phyloP scores from a whole-genome alignment of 2,113 vertebrate genomes.

The Condylura cristata region DNA sequence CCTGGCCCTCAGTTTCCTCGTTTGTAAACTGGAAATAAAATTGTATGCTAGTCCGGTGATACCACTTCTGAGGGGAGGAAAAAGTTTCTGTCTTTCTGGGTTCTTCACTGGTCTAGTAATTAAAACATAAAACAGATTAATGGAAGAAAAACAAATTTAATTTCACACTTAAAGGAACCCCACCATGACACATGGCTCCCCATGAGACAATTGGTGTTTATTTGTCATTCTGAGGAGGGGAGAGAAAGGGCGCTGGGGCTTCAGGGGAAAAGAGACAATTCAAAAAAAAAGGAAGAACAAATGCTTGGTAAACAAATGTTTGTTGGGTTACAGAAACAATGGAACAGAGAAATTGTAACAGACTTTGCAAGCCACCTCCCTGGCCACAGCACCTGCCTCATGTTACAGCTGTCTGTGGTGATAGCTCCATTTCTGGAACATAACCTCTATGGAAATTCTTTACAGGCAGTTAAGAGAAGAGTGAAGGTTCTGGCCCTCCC shows the following conservation, averaged over 20 bases:
- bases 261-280: neutral
- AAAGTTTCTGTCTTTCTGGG: neutral
- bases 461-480: neutral
- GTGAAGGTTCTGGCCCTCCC: too few relatives aligned
- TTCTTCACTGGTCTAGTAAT: neutral
- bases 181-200: neutral
- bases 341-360: neutral
- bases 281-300: neutral
- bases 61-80: neutral
- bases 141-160: neutral
- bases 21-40: neutral
- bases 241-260: neutral
- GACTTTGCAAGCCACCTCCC: neutral
- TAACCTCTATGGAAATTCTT: neutral
- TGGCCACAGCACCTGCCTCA: neutral
- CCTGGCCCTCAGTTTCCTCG: neutral
- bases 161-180: neutral
- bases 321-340: neutral
- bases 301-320: neutral
- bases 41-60: neutral
- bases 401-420: neutral
- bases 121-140: neutral
- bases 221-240: too few relatives aligned
- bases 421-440: neutral
- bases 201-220: neutral